phyloP scores from a whole-genome alignment of 2,113 vertebrate species.

The human region GRCh38 chr21:16708001-16708500 shows the following conservation, averaged over 20 bases:
- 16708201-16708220: constrained; percentile 2
- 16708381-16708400: constrained; percentile 5
- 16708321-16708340: constrained; percentile 25
- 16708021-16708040: not conserved
- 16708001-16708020: not conserved
- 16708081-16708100: not conserved
- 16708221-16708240: constrained; percentile 25
- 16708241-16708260: not conserved
- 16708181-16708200: not conserved
- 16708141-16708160: not conserved
- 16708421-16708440: constrained; percentile 31
- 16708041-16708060: not conserved
- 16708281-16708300: constrained; percentile 53
- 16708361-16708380: constrained; percentile 41
- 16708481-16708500: not conserved
- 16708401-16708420: constrained; percentile 8
- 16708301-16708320: constrained; percentile 36
- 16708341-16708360: constrained; percentile 1
- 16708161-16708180: not conserved
- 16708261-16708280: constrained; percentile 34
- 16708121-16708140: not conserved
- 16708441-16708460: not conserved
- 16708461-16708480: not conserved
- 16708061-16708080: constrained; percentile 28
- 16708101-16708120: not conserved